A percentile compares a stretch with the other conserved stretches of the same genome.
These are phyloP conservation scores for Chloebia gouldiae DNA, from an alignment of 2,113 vertebrate species.

Conservation along the genomic window DNA sequence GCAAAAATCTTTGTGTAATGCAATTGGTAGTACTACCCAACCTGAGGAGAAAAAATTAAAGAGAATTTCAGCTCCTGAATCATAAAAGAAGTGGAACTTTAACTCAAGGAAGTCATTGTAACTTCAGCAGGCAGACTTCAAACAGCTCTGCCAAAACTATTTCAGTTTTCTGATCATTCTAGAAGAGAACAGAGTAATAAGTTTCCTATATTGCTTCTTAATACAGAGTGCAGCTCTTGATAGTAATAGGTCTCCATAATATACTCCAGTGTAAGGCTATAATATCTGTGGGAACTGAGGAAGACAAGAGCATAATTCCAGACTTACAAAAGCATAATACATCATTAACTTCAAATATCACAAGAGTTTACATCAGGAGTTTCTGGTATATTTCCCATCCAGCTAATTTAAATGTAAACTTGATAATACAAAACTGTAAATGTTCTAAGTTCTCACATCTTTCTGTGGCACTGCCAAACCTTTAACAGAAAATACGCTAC, in stretches of 20 bases:
- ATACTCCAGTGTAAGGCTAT: not conserved
- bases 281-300: not conserved
- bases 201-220: not conserved
- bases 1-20: not conserved
- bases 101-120: not conserved
- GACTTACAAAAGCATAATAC: not conserved
- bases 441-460: not conserved
- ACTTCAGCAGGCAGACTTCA: not conserved
- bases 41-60: not conserved
- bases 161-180: not conserved
- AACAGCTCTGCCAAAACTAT: not conserved
- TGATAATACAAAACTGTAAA: not conserved
- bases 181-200: not conserved
- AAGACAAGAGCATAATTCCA: not conserved
- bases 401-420: not conserved
- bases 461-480: not conserved
- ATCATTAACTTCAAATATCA: not conserved
- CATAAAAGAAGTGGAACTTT: not conserved
- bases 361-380: not conserved
- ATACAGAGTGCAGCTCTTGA: not conserved
- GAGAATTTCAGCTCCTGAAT: not conserved
- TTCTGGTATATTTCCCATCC: not conserved
- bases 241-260: not conserved
- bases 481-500: not conserved
- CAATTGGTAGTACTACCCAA: not conserved